Conservation (phyloP, 2,888 invertebrate species). For the Sphinx pinastri region DNA sequence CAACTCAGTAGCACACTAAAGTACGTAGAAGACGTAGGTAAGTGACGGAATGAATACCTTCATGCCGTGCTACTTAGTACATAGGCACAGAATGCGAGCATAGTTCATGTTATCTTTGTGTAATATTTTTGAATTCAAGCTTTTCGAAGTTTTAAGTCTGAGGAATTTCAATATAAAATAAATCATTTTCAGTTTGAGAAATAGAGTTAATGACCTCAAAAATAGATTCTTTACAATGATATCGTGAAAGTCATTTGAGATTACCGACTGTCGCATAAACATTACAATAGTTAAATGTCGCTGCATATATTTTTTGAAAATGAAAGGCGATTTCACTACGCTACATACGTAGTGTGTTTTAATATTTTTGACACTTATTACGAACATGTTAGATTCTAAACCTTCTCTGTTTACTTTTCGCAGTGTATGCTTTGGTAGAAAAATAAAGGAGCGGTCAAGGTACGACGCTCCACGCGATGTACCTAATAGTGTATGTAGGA, state of each 20-base stretch:
- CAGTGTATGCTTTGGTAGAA: slow-evolving; percentile 45
- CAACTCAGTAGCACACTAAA: slow-evolving; percentile 14
- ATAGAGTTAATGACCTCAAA: background rate
- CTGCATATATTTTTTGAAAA: background rate
- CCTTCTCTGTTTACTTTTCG: slow-evolving; percentile 34
- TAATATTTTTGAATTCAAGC: background rate
- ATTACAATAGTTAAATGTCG: background rate
- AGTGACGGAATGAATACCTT: slow-evolving; percentile 28
- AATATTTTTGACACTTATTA: slow-evolving; percentile 5
- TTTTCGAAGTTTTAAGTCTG: background rate
- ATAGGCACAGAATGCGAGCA: background rate
- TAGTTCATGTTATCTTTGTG: background rate
- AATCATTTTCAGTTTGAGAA: background rate
- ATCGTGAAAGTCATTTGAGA: background rate
- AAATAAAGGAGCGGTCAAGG: slow-evolving; percentile 51
- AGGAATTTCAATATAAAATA: background rate
- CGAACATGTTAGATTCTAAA: slow-evolving; percentile 40
- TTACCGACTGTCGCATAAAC: background rate
- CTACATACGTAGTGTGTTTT: background rate
- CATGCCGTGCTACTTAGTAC: slow-evolving; percentile 1
- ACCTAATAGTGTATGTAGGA: background rate
- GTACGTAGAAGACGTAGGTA: slow-evolving; percentile 14
- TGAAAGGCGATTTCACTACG: background rate
- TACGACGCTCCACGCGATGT: slow-evolving; percentile 23
- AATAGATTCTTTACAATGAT: background rate